Conservation (phyloP, 2,797 vertebrate genomes). For the Sebastes variabilis region DNA sequence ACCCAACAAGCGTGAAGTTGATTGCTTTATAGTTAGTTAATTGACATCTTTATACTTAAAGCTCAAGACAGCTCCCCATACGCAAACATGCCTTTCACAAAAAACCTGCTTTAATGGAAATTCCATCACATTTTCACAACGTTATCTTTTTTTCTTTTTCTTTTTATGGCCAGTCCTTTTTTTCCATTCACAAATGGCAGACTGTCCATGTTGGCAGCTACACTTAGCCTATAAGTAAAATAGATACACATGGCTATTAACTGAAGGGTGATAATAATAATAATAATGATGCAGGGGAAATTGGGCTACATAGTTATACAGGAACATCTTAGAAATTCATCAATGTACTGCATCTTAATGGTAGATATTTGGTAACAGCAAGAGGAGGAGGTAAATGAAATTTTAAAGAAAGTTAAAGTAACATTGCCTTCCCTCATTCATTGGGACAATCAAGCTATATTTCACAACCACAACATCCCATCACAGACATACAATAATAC, state of each 20-base stretch:
- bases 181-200: constrained; percentile 27
- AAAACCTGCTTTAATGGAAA: constrained; percentile 46
- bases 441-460: not conserved
- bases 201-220: constrained; percentile 64
- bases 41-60: not conserved
- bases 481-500: not conserved
- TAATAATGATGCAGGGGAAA: constrained; percentile 72
- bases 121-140: constrained; percentile 59
- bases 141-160: constrained; percentile 16
- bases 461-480: not conserved
- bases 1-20: not conserved
- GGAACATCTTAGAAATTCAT: constrained; percentile 68
- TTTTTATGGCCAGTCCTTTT: constrained; percentile 13
- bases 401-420: constrained; percentile 27
- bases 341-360: constrained; percentile 56
- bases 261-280: constrained; percentile 71
- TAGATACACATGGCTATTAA: constrained; percentile 77
- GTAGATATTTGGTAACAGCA: constrained; percentile 41
- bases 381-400: constrained; percentile 28
- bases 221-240: constrained; percentile 76
- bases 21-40: not conserved
- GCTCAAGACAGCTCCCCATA: constrained; percentile 11
- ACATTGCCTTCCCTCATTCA: not conserved
- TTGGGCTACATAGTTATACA: constrained; percentile 74
- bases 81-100: constrained; percentile 36